These are phyloP conservation scores for Nasonia oneida DNA, from an alignment of 2,888 invertebrate genomes.

Conservation along the genomic window DNA sequence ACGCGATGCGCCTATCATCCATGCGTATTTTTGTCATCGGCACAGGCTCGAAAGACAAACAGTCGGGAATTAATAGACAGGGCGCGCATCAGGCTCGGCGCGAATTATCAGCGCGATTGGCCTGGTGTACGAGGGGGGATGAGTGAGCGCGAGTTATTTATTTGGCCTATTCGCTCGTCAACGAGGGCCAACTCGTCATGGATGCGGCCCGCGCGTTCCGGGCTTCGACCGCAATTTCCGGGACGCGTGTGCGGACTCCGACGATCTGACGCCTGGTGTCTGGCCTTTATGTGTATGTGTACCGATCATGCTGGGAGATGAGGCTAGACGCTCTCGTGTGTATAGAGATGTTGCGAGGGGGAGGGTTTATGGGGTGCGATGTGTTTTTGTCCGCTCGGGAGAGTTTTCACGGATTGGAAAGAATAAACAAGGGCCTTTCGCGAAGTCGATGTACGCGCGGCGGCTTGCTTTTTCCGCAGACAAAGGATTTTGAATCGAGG, in stretches of 20 bases:
- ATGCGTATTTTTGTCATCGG: constrained; percentile 23
- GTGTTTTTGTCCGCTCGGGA: no score
- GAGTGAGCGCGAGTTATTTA: constrained; percentile 33
- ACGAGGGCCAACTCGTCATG: constrained; percentile 41
- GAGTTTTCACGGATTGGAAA: neutral
- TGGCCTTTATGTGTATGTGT: neutral
- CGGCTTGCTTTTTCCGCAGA: no score
- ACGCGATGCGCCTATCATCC: neutral
- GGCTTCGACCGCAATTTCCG: constrained; percentile 55
- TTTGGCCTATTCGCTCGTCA: constrained; percentile 47
- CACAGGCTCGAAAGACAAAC: constrained; percentile 2
- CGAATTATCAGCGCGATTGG: constrained; percentile 25
- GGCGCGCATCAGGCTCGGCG: neutral
- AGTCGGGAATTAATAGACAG: constrained; percentile 39
- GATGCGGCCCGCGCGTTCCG: neutral
- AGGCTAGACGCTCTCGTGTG: neutral
- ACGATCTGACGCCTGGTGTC: neutral
- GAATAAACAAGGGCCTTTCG: neutral
- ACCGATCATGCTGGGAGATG: neutral
- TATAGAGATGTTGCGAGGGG: neutral
- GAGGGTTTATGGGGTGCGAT: neutral
- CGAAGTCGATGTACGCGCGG: no score
- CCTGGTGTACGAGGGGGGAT: neutral
- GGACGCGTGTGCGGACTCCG: constrained; percentile 4
- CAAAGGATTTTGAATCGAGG: neutral